Evolutionary conservation across 1,140 invertebrate species (phyloP).

Genomic region (Andricus grossulariae): DNA sequence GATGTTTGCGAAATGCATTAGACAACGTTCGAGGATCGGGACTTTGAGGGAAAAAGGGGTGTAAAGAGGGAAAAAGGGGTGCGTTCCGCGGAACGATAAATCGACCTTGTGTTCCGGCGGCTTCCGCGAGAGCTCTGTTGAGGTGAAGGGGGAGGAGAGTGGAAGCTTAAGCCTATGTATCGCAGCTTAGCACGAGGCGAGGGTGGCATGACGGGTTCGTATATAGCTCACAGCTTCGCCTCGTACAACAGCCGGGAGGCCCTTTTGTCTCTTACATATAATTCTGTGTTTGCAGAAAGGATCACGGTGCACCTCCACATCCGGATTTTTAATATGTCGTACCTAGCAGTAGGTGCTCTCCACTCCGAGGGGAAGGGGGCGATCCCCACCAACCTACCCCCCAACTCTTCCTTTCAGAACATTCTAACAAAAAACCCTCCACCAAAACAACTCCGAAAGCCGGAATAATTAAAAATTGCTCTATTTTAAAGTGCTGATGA

Average conservation of each 20-base stretch:
- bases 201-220: conserved; percentile 41
- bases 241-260: conserved; percentile 44
- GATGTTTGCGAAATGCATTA: conserved; percentile 73
- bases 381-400: background rate
- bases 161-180: conserved; percentile 68
- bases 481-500: conserved; percentile 30
- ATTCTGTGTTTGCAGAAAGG: conserved; percentile 75
- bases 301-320: conserved; percentile 51
- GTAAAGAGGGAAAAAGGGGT: conserved; percentile 47
- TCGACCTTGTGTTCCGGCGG: background rate
- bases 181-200: conserved; percentile 64
- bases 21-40: conserved; percentile 34
- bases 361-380: background rate
- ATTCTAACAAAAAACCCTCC: conserved; percentile 34
- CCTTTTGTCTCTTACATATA: conserved; percentile 75
- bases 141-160: conserved; percentile 38
- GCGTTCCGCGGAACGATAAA: conserved; percentile 54
- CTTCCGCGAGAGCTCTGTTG: background rate
- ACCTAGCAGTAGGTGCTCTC: conserved; percentile 40
- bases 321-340: conserved; percentile 72
- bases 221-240: background rate
- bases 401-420: background rate
- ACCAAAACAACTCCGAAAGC: conserved; percentile 41
- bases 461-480: conserved; percentile 64
- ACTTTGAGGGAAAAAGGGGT: background rate